Base-by-base conservation (phyloP, 1,140 invertebrate genomes). In the Heliconius himera region DNA sequence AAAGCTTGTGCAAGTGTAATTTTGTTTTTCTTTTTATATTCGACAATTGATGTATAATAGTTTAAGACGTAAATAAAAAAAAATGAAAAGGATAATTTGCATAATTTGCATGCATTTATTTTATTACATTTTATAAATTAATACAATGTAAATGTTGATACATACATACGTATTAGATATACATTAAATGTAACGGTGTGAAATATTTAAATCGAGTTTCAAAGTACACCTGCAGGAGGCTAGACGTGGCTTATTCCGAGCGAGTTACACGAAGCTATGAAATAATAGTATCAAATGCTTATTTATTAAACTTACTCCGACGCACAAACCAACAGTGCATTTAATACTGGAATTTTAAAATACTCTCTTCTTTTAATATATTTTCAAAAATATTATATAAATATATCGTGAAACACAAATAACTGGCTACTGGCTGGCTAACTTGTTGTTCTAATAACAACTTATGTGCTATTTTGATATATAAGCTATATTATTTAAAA, bases 181-280 rank as follows among this genome's bases (percentile, higher is more conserved):
- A 51, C 26, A 66, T 41, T 38, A 36, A 72, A 36, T 41, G 70
- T 38, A 22, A 72, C 70, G 36, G 36, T n/a, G 38, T 38, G 36
- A 41, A 36, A 71, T 41, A 41, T 71, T 71, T 33, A 71, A 71
- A 71, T 71, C 29, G 29, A 71, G 33, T 71, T 71, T 71, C 36
- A 72, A 72, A 72, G 20, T 72, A 41, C n/a, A 38, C 33, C 36
- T 26, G 70, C 36, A 71, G 33, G 33, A 20, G 70, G 33, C 36
- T 71, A 38, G 29, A 8, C 36, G 33, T 71, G 33, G 70, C 33
- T 71, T 71, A 71, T 41, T 71, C 70, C 33, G 70, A 71, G 33
- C 6, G 70, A 71, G 33, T 71, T 71, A 33, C 33, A 71, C 18
- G 33, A n/a, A 71, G 33, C 38, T 71, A 71, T 71, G 33, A n/a